phyloP scores from a whole-genome alignment of 2,888 invertebrate species.

The Xanthorhoe spadicearia region DNA sequence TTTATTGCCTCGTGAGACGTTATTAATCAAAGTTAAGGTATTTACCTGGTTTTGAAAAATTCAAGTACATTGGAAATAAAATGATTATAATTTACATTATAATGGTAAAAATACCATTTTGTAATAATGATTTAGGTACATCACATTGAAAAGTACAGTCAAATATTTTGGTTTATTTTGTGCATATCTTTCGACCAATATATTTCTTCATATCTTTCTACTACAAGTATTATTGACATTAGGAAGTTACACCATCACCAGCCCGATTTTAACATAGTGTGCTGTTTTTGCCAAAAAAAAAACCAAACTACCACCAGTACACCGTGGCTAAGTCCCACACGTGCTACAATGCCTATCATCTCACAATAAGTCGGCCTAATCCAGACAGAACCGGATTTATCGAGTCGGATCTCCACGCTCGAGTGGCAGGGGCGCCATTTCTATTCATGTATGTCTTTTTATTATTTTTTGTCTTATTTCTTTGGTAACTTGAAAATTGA shows the following conservation, averaged over 20 bases:
- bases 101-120: too few relatives aligned
- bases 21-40: slow-evolving; percentile 37
- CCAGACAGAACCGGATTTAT: slow-evolving; percentile 66
- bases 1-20: slow-evolving; percentile 39
- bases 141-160: too few relatives aligned
- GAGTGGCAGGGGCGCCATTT: slow-evolving; percentile 66
- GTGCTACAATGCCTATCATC: slow-evolving; percentile 48
- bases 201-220: too few relatives aligned
- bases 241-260: too few relatives aligned
- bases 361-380: slow-evolving; percentile 59
- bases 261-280: too few relatives aligned
- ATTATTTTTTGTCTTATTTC: slow-evolving; percentile 59
- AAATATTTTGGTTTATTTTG: too few relatives aligned
- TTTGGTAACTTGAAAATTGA: slow-evolving; percentile 36
- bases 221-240: too few relatives aligned
- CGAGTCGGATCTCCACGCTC: slow-evolving; percentile 58
- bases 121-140: too few relatives aligned
- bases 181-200: too few relatives aligned
- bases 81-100: too few relatives aligned
- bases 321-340: slow-evolving; percentile 34
- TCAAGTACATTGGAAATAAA: too few relatives aligned
- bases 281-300: neutral
- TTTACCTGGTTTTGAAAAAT: slow-evolving; percentile 7
- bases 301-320: neutral
- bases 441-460: slow-evolving; percentile 67